Base-by-base conservation (phyloP, 2,888 invertebrate species). In the Drosophila affinis region DNA sequence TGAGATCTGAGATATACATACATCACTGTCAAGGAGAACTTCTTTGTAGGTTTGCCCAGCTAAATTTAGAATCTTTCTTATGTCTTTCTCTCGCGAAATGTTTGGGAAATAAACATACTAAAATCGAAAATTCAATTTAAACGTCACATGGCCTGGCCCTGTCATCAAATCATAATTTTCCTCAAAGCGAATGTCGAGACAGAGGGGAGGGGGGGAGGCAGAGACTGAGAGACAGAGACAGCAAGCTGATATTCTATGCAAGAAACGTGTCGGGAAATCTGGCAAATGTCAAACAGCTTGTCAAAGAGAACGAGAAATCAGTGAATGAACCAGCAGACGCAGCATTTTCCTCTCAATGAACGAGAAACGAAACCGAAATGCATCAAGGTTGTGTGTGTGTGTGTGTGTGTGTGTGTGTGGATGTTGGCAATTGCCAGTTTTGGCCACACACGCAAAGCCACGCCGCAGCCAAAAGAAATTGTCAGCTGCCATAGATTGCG, bases 221-320 rank as follows among this genome's bases (percentile, higher is more conserved):
- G 9, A 17, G 46, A 18, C 18, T n/a, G n/a, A 18, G 1, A 1
- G 18, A 9, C 46, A 17, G 24, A 7, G 9, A 29, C 39, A n/a
- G n/a, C 7, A 18, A 18, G 14, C 45, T 65, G 79, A 77, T 81
- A 87, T 77, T 72, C 75, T 75, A 85, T 87, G 72, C 86, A 70
- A 75, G 73, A 85, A 87, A 87, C 82, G 82, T 82, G 86, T 85
- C 77, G 75, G 51, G 21, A 73, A 79, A 73, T 85, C 77, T 79
- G 83, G 83, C 70, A 82, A 76, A 75, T 71, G 78, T 72, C 76
- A 76, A 78, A 70, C 80, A 67, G 68, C 63, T 71, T 77, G 87
- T 84, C 82, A 78, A 60, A 56, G 62, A 52, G 62, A 10, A 34
- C 34, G 17, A 32, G 9, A n/a, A 47, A 39, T 47, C 34, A 54